Conservation (phyloP, 2,113 vertebrate genomes). For the Gopherus evgoodei region DNA sequence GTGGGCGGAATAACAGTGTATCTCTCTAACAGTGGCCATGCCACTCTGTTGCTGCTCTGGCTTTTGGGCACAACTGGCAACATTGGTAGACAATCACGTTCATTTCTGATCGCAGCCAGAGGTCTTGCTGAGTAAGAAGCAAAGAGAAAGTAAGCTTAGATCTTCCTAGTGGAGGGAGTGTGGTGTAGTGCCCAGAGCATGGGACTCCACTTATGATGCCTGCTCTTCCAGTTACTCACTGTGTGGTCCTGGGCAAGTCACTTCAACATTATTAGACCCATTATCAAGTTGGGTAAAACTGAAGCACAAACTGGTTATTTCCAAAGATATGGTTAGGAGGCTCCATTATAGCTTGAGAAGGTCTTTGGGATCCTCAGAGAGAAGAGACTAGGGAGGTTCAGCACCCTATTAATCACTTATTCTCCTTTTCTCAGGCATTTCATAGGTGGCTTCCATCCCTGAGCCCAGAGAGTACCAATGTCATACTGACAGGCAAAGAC, state of each 20-base stretch:
- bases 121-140: neutral
- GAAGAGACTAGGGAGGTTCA: neutral
- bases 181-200: neutral
- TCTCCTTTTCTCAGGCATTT: slow-evolving; percentile 85
- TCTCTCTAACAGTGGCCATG: neutral
- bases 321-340: neutral
- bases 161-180: neutral
- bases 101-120: neutral
- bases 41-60: neutral
- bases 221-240: neutral
- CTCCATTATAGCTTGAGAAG: neutral
- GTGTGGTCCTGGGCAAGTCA: neutral
- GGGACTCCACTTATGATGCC: neutral
- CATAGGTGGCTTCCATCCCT: slow-evolving; percentile 93
- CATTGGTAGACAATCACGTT: neutral
- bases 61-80: neutral
- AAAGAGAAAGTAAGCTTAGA: neutral
- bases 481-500: slow-evolving; percentile 91
- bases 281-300: neutral
- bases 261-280: neutral
- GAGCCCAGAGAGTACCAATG: slow-evolving; percentile 85
- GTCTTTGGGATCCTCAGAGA: neutral
- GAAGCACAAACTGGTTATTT: neutral
- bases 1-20: neutral
- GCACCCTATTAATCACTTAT: neutral